Conservation (phyloP, 2,888 invertebrate genomes). For the Hydrotaea cyrtoneurina region DNA sequence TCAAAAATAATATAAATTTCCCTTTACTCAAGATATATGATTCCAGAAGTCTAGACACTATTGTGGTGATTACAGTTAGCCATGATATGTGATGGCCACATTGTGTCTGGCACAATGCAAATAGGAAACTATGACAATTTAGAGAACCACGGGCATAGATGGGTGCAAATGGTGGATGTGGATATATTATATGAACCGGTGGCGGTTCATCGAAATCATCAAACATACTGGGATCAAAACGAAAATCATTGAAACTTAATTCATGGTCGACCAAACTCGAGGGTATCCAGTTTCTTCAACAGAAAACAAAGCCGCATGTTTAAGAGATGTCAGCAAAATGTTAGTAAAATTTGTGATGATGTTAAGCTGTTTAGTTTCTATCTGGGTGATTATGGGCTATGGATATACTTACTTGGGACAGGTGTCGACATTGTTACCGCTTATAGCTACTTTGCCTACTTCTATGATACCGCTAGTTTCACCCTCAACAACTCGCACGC, state of each 20-base stretch:
- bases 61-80: slow-evolving; percentile 10
- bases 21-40: slow-evolving; percentile 29
- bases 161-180: slow-evolving; percentile 81
- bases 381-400: no score
- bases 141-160: slow-evolving; percentile 44
- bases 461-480: slow-evolving; percentile 86
- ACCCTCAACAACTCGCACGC: slow-evolving; percentile 91
- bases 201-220: slow-evolving; percentile 86
- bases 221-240: slow-evolving; percentile 82
- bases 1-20: slow-evolving; percentile 41
- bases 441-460: slow-evolving; percentile 87
- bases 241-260: slow-evolving; percentile 78
- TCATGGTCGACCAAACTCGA: slow-evolving; percentile 85
- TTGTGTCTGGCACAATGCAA: slow-evolving; percentile 34
- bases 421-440: slow-evolving; percentile 89
- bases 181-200: slow-evolving; percentile 87
- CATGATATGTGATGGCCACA: slow-evolving; percentile 6
- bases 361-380: no score
- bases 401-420: slow-evolving; percentile 87
- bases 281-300: slow-evolving; percentile 83
- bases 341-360: not conserved
- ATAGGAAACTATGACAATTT: not conserved
- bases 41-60: slow-evolving; percentile 27
- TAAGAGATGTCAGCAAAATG: slow-evolving; percentile 20
- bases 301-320: slow-evolving; percentile 43